Conservation (phyloP, 2,797 vertebrate genomes). For the Oryzias sinensis region DNA sequence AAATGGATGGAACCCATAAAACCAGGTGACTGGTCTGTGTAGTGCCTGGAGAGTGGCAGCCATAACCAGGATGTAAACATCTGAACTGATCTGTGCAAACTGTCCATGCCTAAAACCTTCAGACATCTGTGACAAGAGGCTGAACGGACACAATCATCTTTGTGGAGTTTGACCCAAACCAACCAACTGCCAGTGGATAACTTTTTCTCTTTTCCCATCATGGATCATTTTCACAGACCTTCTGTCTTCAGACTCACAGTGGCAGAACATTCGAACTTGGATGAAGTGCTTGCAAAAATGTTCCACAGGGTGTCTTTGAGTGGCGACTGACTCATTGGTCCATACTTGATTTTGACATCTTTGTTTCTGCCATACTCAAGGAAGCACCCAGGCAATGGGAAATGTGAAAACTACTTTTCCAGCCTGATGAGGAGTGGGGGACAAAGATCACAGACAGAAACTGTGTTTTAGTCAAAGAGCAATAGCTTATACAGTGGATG, state of each 20-base stretch:
- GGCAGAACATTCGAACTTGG: slow-evolving; percentile 10
- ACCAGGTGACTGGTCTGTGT: slow-evolving; percentile 7
- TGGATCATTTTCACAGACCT: slow-evolving; percentile 26
- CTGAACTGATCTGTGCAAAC: slow-evolving; percentile 20
- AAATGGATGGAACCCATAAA: slow-evolving; percentile 4
- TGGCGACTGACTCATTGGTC: slow-evolving; percentile 12
- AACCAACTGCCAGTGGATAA: slow-evolving; percentile 51
- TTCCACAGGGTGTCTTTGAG: slow-evolving; percentile 26
- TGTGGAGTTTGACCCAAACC: slow-evolving; percentile 21
- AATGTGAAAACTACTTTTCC: slow-evolving; percentile 42
- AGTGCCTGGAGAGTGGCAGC: slow-evolving; percentile 15
- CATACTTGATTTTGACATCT: slow-evolving; percentile 12
- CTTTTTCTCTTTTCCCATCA: slow-evolving; percentile 12
- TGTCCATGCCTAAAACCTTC: slow-evolving; percentile 23
- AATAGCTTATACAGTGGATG: slow-evolving; percentile 43
- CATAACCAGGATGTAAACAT: slow-evolving; percentile 5
- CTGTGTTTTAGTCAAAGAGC: slow-evolving; percentile 45
- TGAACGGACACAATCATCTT: slow-evolving; percentile 22
- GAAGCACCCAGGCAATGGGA: slow-evolving; percentile 22
- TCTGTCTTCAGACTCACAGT: slow-evolving; percentile 12
- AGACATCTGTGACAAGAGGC: slow-evolving; percentile 16
- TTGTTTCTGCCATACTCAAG: slow-evolving; percentile 25
- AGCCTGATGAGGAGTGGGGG: slow-evolving; percentile 21
- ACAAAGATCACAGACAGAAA: slow-evolving; percentile 9
- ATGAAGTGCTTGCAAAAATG: slow-evolving; percentile 41